phyloP scores from a whole-genome alignment of 2,797 vertebrate species.

The Argentina silus region DNA sequence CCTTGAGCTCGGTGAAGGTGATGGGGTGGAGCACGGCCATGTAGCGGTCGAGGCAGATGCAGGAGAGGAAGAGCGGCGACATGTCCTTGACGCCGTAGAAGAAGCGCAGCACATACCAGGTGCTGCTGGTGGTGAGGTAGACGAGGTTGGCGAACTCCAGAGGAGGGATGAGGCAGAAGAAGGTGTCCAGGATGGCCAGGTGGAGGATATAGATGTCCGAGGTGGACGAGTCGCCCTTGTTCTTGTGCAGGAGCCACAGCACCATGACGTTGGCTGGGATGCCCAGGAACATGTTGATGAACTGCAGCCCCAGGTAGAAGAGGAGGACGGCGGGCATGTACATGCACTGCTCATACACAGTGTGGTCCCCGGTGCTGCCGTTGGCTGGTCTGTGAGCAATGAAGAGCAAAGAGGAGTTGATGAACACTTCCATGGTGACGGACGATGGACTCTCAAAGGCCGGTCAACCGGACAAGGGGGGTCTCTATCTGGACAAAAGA shows the following conservation, averaged over 20 bases:
- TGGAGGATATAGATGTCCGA: constrained; percentile 79
- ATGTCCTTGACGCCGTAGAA: constrained; percentile 79
- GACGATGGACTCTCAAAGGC: background rate
- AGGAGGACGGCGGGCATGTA: constrained; percentile 65
- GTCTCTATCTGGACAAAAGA: constrained; percentile 25
- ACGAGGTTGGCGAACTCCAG: constrained; percentile 73
- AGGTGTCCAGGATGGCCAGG: constrained; percentile 71
- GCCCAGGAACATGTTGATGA: constrained; percentile 79
- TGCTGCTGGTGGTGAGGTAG: constrained; percentile 62
- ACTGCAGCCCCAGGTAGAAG: constrained; percentile 76
- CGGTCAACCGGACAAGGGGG: background rate
- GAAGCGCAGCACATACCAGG: constrained; percentile 74
- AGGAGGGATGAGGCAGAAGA: constrained; percentile 77
- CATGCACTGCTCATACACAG: constrained; percentile 59
- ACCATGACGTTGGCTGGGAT: constrained; percentile 79
- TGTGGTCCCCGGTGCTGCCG: constrained; percentile 16
- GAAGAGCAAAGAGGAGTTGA: constrained; percentile 61
- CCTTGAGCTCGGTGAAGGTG: constrained; percentile 76
- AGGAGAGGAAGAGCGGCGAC: constrained; percentile 77
- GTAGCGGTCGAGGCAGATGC: constrained; percentile 82
- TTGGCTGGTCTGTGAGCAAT: constrained; percentile 59
- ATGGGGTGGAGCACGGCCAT: constrained; percentile 79
- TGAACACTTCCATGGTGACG: constrained; percentile 55
- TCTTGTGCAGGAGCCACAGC: constrained; percentile 77
- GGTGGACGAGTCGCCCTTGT: constrained; percentile 73